Evolutionary conservation across 2,113 vertebrate species (phyloP).

Genomic region (Taurulus bubalis): DNA sequence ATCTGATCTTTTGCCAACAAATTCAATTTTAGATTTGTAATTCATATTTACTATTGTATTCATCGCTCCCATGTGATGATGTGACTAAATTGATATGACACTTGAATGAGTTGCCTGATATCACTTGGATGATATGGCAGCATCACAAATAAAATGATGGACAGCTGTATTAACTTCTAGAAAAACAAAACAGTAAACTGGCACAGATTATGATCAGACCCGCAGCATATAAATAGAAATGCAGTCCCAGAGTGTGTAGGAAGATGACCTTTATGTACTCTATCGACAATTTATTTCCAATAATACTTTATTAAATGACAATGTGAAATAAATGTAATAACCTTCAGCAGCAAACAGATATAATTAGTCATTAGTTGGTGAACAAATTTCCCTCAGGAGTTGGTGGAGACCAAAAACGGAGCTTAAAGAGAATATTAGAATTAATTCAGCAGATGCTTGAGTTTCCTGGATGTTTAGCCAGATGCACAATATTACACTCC

Average conservation of each 20-base stretch:
- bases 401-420: not conserved
- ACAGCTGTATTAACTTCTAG: constrained; percentile 20
- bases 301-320: not conserved
- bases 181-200: constrained; percentile 3
- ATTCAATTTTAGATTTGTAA: not conserved
- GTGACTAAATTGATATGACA: constrained; percentile 30
- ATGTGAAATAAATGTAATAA: not conserved
- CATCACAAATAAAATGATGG: constrained; percentile 25
- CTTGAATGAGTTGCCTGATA: constrained; percentile 5
- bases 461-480: not conserved
- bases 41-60: not conserved
- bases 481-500: constrained; percentile 5
- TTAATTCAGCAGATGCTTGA: not conserved
- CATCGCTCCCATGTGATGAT: not conserved
- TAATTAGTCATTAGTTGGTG: not conserved
- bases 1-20: not conserved
- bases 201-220: constrained; percentile 7
- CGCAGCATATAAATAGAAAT: not conserved
- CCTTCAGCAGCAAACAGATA: not conserved
- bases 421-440: not conserved
- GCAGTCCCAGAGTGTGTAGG: not conserved
- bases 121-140: not conserved
- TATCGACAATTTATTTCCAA: not conserved
- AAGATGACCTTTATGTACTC: not conserved
- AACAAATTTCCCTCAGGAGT: not conserved